Base-by-base conservation (phyloP, 2,113 vertebrate genomes). In the Chionomys nivalis region DNA sequence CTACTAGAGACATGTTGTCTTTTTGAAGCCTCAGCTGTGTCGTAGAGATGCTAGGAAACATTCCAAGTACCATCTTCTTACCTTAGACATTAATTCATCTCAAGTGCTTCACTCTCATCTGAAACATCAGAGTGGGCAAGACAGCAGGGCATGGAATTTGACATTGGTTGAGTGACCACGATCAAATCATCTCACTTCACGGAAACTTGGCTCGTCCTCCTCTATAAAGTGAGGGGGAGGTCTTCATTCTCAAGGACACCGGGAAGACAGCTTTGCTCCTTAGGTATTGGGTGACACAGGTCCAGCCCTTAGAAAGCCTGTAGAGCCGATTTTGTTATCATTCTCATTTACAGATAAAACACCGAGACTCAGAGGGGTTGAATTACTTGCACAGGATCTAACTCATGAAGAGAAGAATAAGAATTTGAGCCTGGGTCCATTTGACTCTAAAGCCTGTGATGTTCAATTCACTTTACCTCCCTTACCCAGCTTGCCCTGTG, bases 1-100 rank as follows among this genome's bases (percentile, higher is more conserved):
- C 89, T 7, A 19, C 39, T 49, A 66, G 77, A 19, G 26, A 85
- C 10, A 7, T 2, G 4, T 1, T 52, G 55, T 55, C 72, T 87
- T 91, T 95, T 36, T 94, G 87, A 52, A 70, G 52, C 24, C 52
- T 96, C 5, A n/a, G 82, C 31, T 85, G 19, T 79, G 89, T 12
- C 39, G 83, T 8, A 2, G 31, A 47, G 90, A 75, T 13, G 31
- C 26, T 11, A 87, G 92, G 42, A 89, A 85, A 87, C 16, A n/a
- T 94, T 95, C 42, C 58, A 94, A 55, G 78, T 66, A 39, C 58
- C 75, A 52, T 70, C 36, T 33, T 63, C 26, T 87, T 95, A 72
- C 33, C 42, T 19, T 42, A 78, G 52, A 79, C 70, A 55, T 61
- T 85, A 73, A 14, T 70, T 87, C 47, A 49, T 55, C 77, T 77